Evolutionary conservation across 2,113 vertebrate genomes (phyloP).

Genomic region (Ceyx melanurus): DNA sequence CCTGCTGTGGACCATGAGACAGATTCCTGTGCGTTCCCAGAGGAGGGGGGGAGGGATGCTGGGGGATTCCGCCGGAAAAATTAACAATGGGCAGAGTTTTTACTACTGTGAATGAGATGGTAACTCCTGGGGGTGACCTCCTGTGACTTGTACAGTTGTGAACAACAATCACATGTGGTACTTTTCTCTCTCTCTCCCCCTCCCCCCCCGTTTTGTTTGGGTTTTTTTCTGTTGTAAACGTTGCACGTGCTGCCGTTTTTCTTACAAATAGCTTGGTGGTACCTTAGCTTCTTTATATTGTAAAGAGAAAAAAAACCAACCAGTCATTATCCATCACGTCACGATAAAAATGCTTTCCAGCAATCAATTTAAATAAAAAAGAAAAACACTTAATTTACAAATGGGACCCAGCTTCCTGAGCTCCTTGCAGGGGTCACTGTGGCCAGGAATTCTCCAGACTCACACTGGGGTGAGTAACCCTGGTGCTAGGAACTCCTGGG

Average conservation of each 20-base stretch:
- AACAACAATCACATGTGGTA: slow-evolving; percentile 85
- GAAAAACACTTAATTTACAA: slow-evolving; percentile 71
- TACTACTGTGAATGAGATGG: slow-evolving; percentile 80
- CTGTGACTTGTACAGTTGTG: slow-evolving; percentile 82
- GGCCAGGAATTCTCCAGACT: background rate
- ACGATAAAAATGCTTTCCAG: slow-evolving; percentile 83
- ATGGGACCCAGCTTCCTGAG: background rate
- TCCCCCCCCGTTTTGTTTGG: too few relatives aligned
- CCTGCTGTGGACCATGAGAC: background rate
- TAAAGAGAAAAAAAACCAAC: slow-evolving; percentile 60
- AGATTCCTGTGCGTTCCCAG: background rate
- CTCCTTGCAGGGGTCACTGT: background rate
- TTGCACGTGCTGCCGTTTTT: slow-evolving; percentile 61
- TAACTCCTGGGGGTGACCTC: slow-evolving; percentile 55
- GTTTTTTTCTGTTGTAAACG: slow-evolving; percentile 66
- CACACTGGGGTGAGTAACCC: too few relatives aligned
- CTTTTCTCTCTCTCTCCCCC: slow-evolving; percentile 45
- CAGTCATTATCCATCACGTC: slow-evolving; percentile 65
- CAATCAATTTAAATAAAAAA: slow-evolving; percentile 86
- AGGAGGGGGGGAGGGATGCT: background rate
- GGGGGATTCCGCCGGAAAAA: background rate
- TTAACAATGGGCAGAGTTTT: slow-evolving; percentile 29
- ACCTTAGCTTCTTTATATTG: slow-evolving; percentile 81
- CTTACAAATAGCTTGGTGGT: slow-evolving; percentile 84
- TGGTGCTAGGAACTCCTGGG: rapidly evolving